Evolutionary conservation across 2,113 vertebrate species (phyloP).

Genomic region (Amia ocellicauda): DNA sequence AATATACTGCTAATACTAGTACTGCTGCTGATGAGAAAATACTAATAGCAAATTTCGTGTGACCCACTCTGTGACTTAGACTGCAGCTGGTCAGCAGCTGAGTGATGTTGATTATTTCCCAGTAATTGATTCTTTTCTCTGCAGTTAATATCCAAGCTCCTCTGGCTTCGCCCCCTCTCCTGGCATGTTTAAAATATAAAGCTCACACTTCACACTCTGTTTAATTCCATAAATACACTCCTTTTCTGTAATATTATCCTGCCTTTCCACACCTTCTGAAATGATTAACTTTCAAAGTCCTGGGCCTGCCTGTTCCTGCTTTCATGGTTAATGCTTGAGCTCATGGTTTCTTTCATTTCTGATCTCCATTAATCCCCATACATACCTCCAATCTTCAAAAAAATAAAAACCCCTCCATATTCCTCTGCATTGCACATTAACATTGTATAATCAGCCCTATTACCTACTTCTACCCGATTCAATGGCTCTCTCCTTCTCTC

Average conservation of each 20-base stretch:
- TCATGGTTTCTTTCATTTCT: slow-evolving; percentile 23
- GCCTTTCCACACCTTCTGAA: slow-evolving; percentile 44
- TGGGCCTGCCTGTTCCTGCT: slow-evolving; percentile 17
- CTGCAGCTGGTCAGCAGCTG: slow-evolving; percentile 24
- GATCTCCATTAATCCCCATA: slow-evolving; percentile 35
- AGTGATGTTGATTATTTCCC: slow-evolving; percentile 61
- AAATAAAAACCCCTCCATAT: slow-evolving; percentile 15
- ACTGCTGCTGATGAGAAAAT: too few species aligned
- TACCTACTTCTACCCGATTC: slow-evolving; percentile 12
- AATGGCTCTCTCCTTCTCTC: background rate
- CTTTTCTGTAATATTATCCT: slow-evolving; percentile 54
- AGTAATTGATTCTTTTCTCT: slow-evolving; percentile 76
- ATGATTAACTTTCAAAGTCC: slow-evolving; percentile 43
- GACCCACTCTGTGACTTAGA: too few species aligned
- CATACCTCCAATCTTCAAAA: slow-evolving; percentile 17
- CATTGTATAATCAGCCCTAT: slow-evolving; percentile 1
- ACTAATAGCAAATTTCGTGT: too few species aligned
- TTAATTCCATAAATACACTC: slow-evolving; percentile 49
- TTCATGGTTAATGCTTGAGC: slow-evolving; percentile 28
- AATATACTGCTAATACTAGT: too few species aligned
- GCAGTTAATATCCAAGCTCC: slow-evolving; percentile 48
- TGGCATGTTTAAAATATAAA: slow-evolving; percentile 56
- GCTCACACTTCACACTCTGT: slow-evolving; percentile 56
- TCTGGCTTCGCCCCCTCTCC: slow-evolving; percentile 33
- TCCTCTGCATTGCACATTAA: slow-evolving; percentile 13